phyloP scores from a whole-genome alignment of 2,113 vertebrate species.

The Candoia aspera region DNA sequence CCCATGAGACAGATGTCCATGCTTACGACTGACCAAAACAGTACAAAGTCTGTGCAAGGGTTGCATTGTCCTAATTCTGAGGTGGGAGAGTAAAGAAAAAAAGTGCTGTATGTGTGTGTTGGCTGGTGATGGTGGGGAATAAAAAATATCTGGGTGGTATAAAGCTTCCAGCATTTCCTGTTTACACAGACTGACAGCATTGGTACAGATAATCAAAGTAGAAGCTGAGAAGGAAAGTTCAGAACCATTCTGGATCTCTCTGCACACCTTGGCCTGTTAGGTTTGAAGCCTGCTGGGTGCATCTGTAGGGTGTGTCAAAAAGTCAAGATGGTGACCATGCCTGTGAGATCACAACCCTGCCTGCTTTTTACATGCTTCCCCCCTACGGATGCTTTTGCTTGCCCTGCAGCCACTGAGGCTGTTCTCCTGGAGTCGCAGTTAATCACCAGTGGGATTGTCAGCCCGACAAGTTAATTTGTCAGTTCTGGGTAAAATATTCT shows the following conservation, averaged over 20 bases:
- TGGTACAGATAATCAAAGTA: background rate
- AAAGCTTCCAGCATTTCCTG: no score
- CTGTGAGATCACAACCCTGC: background rate
- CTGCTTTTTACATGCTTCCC: background rate
- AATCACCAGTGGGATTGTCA: conserved; percentile 31
- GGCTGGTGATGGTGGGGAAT: background rate
- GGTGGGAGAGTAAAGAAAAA: no score
- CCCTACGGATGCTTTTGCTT: background rate
- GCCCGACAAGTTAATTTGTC: conserved; percentile 37
- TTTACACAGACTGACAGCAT: background rate
- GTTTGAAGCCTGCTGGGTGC: background rate
- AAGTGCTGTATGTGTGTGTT: no score
- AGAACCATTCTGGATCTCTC: background rate
- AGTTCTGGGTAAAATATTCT: background rate
- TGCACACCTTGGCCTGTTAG: background rate
- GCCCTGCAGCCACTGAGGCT: background rate
- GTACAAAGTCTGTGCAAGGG: background rate
- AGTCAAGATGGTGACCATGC: background rate
- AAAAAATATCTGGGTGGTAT: no score
- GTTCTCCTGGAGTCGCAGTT: background rate
- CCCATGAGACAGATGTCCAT: no score
- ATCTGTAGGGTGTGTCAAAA: background rate
- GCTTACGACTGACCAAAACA: background rate
- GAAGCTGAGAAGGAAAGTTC: background rate
- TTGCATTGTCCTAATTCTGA: no score